phyloP scores from a whole-genome alignment of 1,140 invertebrate genomes.

The Cataglyphis hispanica region DNA sequence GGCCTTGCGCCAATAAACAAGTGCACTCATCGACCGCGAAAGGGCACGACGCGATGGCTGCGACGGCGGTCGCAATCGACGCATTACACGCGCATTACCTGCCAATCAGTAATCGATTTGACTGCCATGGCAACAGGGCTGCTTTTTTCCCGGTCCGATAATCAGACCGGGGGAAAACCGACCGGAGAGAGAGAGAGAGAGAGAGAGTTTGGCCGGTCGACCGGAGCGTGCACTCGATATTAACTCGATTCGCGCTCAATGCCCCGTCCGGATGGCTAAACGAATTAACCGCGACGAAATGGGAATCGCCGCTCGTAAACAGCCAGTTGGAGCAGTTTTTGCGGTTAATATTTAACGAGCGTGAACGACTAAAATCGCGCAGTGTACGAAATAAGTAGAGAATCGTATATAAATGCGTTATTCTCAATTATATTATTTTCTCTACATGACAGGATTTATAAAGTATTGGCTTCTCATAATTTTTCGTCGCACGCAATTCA shows the following conservation, averaged over 20 bases:
- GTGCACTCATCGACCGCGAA: constrained; percentile 63
- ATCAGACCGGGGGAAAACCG: constrained; percentile 55
- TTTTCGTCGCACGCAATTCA: neutral
- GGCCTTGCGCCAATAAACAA: constrained; percentile 66
- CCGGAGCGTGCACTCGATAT: constrained; percentile 68
- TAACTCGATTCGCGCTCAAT: constrained; percentile 74
- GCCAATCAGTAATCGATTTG: constrained; percentile 76
- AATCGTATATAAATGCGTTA: neutral
- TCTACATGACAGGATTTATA: neutral
- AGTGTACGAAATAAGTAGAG: neutral
- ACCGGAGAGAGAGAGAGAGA: constrained; percentile 45
- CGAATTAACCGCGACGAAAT: constrained; percentile 71
- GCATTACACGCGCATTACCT: constrained; percentile 76
- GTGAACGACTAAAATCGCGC: constrained; percentile 4
- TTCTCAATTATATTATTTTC: neutral
- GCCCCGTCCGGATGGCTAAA: constrained; percentile 65
- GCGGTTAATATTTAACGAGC: constrained; percentile 39
- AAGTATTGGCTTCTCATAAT: constrained; percentile 6
- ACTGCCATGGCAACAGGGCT: constrained; percentile 74
- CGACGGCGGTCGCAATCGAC: constrained; percentile 60
- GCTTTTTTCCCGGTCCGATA: constrained; percentile 64
- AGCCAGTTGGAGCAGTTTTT: constrained; percentile 31
- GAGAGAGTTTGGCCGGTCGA: constrained; percentile 41
- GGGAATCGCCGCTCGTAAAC: constrained; percentile 65
- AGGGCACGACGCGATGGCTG: constrained; percentile 38